Evolutionary conservation across 2,888 invertebrate species (phyloP).

Genomic region (Homarus gammarus): DNA sequence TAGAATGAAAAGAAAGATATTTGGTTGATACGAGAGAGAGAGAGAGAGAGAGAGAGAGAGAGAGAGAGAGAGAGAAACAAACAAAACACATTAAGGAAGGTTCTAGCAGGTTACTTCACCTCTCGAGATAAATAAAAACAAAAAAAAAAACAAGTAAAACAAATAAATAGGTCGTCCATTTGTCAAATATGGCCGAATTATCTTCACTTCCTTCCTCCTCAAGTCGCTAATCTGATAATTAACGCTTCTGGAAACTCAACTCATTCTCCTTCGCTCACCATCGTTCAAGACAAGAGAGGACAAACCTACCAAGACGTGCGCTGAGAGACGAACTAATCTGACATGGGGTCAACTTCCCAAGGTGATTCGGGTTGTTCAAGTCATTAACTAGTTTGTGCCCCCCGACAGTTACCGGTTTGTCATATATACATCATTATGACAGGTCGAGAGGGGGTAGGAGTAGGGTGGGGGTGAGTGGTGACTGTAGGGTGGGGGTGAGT

Average conservation of each 20-base stretch:
- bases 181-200: slow-evolving; percentile 9
- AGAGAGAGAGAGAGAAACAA: too few species aligned
- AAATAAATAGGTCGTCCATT: not conserved
- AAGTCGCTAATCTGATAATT: slow-evolving; percentile 23
- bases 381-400: slow-evolving; percentile 36
- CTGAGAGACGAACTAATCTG: not conserved
- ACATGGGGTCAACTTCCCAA: not conserved
- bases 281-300: not conserved
- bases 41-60: too few species aligned
- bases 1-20: too few species aligned
- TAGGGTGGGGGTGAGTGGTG: too few species aligned
- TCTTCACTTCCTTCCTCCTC: slow-evolving; percentile 36
- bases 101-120: too few species aligned
- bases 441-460: not conserved
- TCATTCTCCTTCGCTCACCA: not conserved
- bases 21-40: too few species aligned
- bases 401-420: slow-evolving; percentile 14
- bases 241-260: not conserved
- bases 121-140: too few species aligned
- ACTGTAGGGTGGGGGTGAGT: too few species aligned
- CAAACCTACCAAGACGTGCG: not conserved
- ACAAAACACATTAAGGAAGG: too few species aligned
- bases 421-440: slow-evolving; percentile 11
- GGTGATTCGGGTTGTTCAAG: slow-evolving; percentile 12
- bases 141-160: too few species aligned